Conservation (phyloP, 37 sponge, comb jelly and placozoan species). For the Cladorhizidae sp. region DNA sequence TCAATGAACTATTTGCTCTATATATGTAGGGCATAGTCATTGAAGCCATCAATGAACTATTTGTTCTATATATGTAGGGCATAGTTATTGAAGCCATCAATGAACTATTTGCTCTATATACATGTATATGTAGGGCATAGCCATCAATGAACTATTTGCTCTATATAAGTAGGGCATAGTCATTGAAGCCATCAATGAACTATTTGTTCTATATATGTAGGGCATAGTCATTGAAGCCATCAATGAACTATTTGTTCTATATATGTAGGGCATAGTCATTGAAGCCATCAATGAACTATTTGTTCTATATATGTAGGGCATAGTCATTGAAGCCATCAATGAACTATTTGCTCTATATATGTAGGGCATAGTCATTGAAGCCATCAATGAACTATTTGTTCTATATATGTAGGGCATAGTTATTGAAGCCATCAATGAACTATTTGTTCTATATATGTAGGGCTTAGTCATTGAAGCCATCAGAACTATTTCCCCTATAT, state of each 20-base stretch:
- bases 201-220: constrained; percentile 52
- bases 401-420: neutral
- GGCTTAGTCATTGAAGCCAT: constrained; percentile 57
- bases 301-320: constrained; percentile 8
- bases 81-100: constrained; percentile 64
- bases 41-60: constrained; percentile 72
- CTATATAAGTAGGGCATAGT: neutral
- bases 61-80: constrained; percentile 35
- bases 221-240: constrained; percentile 58
- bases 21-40: constrained; percentile 23
- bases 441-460: constrained; percentile 52
- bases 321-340: constrained; percentile 66
- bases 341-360: constrained; percentile 78
- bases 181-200: constrained; percentile 77
- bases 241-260: constrained; percentile 75
- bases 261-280: constrained; percentile 21
- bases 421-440: constrained; percentile 77
- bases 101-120: constrained; percentile 79
- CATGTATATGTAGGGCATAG: neutral
- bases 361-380: constrained; percentile 39
- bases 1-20: constrained; percentile 79
- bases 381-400: constrained; percentile 77
- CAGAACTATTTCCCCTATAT: constrained; percentile 77
- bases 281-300: constrained; percentile 77
- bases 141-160: constrained; percentile 74